Conservation (phyloP, 2,888 invertebrate species). For the Chironomus riparius region DNA sequence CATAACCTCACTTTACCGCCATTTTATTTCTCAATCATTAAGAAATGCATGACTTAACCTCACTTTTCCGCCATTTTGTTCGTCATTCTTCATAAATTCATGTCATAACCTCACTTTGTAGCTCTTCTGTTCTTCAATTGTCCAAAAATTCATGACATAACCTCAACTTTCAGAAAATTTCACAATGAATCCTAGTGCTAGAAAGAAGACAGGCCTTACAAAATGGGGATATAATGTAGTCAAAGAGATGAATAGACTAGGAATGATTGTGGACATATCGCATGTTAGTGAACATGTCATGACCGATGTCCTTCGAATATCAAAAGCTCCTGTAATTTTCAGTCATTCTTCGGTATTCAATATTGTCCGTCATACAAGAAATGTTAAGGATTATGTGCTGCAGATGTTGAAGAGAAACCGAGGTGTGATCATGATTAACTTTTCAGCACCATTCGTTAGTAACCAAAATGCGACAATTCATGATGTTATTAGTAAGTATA, state of each 20-base stretch:
- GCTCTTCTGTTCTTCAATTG: no score
- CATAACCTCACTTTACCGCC: no score
- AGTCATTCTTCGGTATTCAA: constrained; percentile 50
- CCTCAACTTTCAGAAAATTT: no score
- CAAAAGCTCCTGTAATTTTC: constrained; percentile 52
- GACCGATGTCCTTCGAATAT: constrained; percentile 45
- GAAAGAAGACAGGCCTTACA: constrained; percentile 23
- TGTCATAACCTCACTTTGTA: no score
- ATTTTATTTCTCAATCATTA: no score
- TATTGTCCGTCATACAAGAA: constrained; percentile 47
- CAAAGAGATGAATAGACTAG: constrained; percentile 54
- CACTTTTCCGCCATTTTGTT: no score
- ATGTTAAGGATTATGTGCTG: constrained; percentile 52
- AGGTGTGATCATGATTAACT: constrained; percentile 68
- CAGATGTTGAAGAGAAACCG: constrained; percentile 50
- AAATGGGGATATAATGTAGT: constrained; percentile 43
- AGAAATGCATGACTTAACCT: no score
- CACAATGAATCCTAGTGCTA: neutral
- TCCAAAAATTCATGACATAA: no score
- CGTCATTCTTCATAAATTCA: no score
- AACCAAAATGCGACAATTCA: constrained; percentile 47
- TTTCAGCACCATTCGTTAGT: constrained; percentile 52
- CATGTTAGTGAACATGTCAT: constrained; percentile 52
- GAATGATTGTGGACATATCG: constrained; percentile 54
- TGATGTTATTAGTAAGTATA: constrained; percentile 54